Base-by-base conservation (phyloP, 2,797 vertebrate species). In the Pangasius macronema region DNA sequence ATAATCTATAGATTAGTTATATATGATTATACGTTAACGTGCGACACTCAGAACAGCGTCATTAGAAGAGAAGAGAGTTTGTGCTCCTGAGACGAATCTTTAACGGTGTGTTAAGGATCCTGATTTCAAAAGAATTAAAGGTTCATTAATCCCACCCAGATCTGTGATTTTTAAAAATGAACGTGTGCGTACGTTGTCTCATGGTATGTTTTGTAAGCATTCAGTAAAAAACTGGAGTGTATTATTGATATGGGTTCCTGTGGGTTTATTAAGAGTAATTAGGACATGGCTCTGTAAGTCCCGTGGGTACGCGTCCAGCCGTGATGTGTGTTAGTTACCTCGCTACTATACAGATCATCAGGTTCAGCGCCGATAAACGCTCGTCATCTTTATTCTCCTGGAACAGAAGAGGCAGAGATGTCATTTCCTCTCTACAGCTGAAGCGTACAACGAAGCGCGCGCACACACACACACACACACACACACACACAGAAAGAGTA, bases 301-400 rank as follows among this genome's bases (percentile, higher is more conserved):
- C 39, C 39, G 24, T 3, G 42, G 3, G 33, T n/a, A 51, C 2
- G 42, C 3, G 13, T 3, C 27, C 20, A 20, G 46, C 73, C 14
- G 5, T 68, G 39, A 65, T 5, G 39, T 1, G n/a, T 77, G 42
- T 72, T 49, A 65, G 22, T 85, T 96, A 97, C 99, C 98, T 98
- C 93, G 97, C 97, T 95, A 99, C 98, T 89, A 99, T 96, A 93
- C 99, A 99, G 93, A 99, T 99, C 83, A 99, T 95, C 91, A 99
- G 94, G 92, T 99, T 99, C 90, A 99, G 95, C 85, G 98, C 97
- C 85, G 98, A 97, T 86, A 99, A 94, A 22, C 95, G 95, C 85
- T 98, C 97, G 80, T 99, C 97, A 42, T 97, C 97, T 92, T 94
- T 96, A 92, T 90, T 97, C 85, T 96, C 96, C 98, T 99, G 93